Evolutionary conservation across 2,113 vertebrate species (phyloP).

Genomic region (Calypte anna): DNA sequence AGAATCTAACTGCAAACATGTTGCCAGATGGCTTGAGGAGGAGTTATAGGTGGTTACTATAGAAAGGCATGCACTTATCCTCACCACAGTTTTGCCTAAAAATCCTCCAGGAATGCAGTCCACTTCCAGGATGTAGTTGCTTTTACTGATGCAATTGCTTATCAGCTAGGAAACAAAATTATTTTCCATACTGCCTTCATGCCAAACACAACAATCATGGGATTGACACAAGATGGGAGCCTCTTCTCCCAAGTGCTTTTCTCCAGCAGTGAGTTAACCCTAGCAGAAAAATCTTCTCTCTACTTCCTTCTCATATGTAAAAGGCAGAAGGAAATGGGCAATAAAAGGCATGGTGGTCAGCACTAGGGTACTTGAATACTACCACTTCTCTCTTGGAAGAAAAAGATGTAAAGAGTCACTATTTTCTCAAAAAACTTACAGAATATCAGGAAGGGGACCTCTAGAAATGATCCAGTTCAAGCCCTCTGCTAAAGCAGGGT

Average conservation of each 20-base stretch:
- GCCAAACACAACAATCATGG: not conserved
- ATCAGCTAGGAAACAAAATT: not conserved
- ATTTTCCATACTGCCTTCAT: not conserved
- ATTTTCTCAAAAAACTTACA: not conserved
- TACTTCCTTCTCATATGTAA: not conserved
- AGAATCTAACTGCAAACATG: not conserved
- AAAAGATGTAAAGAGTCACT: rapidly evolving
- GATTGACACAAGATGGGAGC: not conserved
- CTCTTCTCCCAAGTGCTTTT: not conserved
- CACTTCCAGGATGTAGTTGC: not conserved
- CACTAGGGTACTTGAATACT: not conserved
- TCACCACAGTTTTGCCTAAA: not conserved
- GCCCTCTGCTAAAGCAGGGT: no score
- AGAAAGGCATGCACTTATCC: not conserved
- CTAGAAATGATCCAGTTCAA: not conserved
- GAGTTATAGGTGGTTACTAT: not conserved
- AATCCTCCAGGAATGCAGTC: not conserved
- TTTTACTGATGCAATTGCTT: not conserved
- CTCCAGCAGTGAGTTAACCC: not conserved
- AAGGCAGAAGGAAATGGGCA: not conserved
- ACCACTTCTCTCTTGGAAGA: not conserved
- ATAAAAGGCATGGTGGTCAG: not conserved
- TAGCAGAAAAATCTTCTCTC: not conserved
- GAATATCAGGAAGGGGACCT: no score
- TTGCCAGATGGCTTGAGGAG: not conserved